Conservation (phyloP, 35 echinoderm and acorn worm genomes). For the Anneissia japonica region DNA sequence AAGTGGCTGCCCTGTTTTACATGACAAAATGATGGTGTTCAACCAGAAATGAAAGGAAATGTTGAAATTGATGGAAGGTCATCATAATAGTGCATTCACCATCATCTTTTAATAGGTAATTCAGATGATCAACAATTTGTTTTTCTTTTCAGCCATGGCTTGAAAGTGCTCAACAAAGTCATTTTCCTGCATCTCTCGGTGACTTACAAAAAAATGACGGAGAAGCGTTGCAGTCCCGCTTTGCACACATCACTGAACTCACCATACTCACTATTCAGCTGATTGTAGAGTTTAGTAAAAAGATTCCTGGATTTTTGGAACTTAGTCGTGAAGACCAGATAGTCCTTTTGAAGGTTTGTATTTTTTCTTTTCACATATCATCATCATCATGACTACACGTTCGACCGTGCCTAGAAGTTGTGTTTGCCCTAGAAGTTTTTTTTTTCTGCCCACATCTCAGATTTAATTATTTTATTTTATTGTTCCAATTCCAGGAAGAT, state of each 20-base stretch:
- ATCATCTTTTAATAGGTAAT: neutral
- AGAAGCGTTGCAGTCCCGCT: constrained; percentile 70
- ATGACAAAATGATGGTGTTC: too few species aligned
- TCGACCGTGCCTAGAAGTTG: too few species aligned
- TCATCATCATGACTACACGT: too few species aligned
- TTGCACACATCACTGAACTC: constrained; percentile 97
- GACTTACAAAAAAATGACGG: constrained; percentile 10
- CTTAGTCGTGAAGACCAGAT: constrained; percentile 91
- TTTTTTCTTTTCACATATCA: too few species aligned
- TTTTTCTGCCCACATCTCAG: too few species aligned
- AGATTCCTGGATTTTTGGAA: constrained; percentile 88
- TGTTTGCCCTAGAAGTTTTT: too few species aligned
- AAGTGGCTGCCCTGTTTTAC: too few species aligned
- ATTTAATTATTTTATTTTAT: too few species aligned
- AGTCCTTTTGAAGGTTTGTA: constrained; percentile 82
- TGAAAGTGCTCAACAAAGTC: constrained; percentile 3
- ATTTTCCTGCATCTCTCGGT: neutral
- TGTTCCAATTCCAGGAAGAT: too few species aligned
- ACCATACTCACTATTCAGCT: constrained; percentile 97
- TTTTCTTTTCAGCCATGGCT: constrained; percentile 60
- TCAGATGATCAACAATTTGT: neutral
- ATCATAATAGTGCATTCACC: too few species aligned
- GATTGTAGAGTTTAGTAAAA: constrained; percentile 97
- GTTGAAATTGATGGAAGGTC: too few species aligned
- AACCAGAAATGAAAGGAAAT: too few species aligned